Evolutionary conservation across 92 coral and sea anemone genomes (phyloP).

Genomic region (Scolanthus callimorphus): DNA sequence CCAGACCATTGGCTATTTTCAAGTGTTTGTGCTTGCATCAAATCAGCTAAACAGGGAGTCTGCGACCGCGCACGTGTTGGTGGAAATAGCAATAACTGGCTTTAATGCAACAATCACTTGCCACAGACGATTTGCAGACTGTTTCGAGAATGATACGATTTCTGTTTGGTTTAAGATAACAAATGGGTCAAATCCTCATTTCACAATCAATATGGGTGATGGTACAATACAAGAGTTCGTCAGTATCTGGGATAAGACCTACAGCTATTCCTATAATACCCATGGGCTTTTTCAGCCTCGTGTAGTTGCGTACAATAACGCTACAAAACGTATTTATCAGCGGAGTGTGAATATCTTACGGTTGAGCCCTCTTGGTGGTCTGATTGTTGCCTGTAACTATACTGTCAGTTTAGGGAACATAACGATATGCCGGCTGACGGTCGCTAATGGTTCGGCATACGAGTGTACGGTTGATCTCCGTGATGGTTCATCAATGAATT

Average conservation of each 20-base stretch:
- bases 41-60: slow-evolving; percentile 31
- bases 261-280: neutral
- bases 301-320: slow-evolving; percentile 42
- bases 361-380: slow-evolving; percentile 13
- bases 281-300: slow-evolving; percentile 17
- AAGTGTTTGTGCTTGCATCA: slow-evolving; percentile 28
- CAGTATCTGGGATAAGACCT: neutral
- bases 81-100: slow-evolving; percentile 30
- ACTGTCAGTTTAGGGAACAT: slow-evolving; percentile 31
- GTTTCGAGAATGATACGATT: slow-evolving; percentile 39
- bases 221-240: neutral
- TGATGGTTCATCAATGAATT: slow-evolving; percentile 5
- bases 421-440: slow-evolving; percentile 25
- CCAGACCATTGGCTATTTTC: slow-evolving; percentile 10
- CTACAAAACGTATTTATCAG: slow-evolving; percentile 11
- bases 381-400: slow-evolving; percentile 16
- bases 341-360: slow-evolving; percentile 3
- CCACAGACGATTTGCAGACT: slow-evolving; percentile 36
- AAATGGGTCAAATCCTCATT: slow-evolving; percentile 44
- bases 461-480: slow-evolving; percentile 33
- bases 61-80: slow-evolving; percentile 21
- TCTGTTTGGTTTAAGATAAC: slow-evolving; percentile 9
- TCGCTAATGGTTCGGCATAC: slow-evolving; percentile 40
- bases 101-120: slow-evolving; percentile 32
- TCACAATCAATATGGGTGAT: slow-evolving; percentile 37